A percentile compares a stretch with the other conserved stretches of the same genome.
Evolutionary conservation across 1,140 invertebrate species (phyloP).

Genomic region (Eurosta solidaginis): DNA sequence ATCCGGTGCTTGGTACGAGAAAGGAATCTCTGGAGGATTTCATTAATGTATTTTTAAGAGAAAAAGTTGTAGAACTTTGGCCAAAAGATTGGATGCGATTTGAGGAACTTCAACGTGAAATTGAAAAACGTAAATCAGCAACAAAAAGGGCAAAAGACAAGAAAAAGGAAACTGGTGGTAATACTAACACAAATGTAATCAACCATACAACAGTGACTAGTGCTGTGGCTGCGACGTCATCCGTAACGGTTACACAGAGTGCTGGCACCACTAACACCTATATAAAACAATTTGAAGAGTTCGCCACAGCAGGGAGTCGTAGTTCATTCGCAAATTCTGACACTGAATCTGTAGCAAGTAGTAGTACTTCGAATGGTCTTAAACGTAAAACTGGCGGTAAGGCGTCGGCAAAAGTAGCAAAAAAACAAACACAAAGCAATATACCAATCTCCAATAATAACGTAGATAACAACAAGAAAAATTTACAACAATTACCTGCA

Average conservation of each 20-base stretch:
- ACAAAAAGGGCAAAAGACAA: conserved; percentile 52
- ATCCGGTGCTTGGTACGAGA: conserved; percentile 46
- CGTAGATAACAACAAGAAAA: conserved; percentile 1
- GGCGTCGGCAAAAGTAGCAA: background rate
- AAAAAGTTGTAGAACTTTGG: conserved; percentile 54
- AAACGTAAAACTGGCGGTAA: conserved; percentile 34
- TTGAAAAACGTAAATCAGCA: conserved; percentile 45
- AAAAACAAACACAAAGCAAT: conserved; percentile 9
- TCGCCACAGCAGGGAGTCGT: conserved; percentile 37
- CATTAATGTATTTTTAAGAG: conserved; percentile 47
- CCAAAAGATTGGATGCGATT: conserved; percentile 57
- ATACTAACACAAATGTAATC: background rate
- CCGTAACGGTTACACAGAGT: background rate
- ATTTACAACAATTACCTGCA: conserved; percentile 29
- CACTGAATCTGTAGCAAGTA: conserved; percentile 56
- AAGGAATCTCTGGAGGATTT: conserved; percentile 57
- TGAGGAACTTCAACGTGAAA: conserved; percentile 55
- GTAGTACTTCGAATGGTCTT: conserved; percentile 47
- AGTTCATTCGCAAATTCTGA: conserved; percentile 50
- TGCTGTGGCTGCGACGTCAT: background rate
- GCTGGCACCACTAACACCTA: conserved; percentile 26
- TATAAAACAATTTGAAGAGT: conserved; percentile 44
- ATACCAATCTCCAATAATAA: background rate
- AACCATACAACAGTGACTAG: conserved; percentile 1
- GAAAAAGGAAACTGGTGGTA: conserved; percentile 33